Evolutionary conservation across 2,888 invertebrate species (phyloP).

Genomic region (Diplazon laetatorius): DNA sequence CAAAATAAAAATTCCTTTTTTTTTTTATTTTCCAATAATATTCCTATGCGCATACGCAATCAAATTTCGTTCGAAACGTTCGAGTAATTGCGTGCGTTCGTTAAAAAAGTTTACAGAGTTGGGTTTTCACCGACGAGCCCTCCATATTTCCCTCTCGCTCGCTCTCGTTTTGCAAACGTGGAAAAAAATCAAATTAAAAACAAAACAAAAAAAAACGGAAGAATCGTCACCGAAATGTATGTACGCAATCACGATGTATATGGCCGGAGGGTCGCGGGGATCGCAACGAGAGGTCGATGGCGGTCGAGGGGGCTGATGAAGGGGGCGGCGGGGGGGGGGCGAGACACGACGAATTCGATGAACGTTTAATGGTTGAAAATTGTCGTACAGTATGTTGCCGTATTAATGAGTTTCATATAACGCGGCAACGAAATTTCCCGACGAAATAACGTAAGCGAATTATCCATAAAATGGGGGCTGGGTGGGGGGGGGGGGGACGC

Average conservation of each 20-base stretch:
- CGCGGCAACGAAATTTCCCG: slow-evolving; percentile 78
- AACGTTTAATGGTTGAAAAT: slow-evolving; percentile 64
- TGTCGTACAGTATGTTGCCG: slow-evolving; percentile 59
- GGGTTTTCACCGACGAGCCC: not conserved
- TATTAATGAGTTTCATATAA: slow-evolving; percentile 80
- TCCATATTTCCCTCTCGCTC: slow-evolving; percentile 1
- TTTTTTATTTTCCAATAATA: slow-evolving; percentile 20
- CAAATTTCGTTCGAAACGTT: slow-evolving; percentile 28
- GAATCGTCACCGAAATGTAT: slow-evolving; percentile 53
- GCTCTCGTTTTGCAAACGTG: not conserved
- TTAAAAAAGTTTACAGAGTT: slow-evolving; percentile 41
- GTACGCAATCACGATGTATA: slow-evolving; percentile 64
- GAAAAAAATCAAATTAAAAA: too few relatives aligned
- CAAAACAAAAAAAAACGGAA: slow-evolving; percentile 49
- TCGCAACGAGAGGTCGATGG: slow-evolving; percentile 32
- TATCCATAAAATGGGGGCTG: too few relatives aligned
- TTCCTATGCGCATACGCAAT: slow-evolving; percentile 9
- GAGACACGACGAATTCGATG: slow-evolving; percentile 68
- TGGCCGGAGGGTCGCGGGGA: slow-evolving; percentile 53
- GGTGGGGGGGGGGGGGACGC: not conserved
- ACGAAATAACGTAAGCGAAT: slow-evolving; percentile 78
- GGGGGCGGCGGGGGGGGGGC: slow-evolving; percentile 40
- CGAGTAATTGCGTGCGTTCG: slow-evolving; percentile 54
- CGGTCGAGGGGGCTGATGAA: not conserved
- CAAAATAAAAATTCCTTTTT: too few relatives aligned